Base-by-base conservation (phyloP, 2,888 invertebrate species). In the Diarsia mendica region DNA sequence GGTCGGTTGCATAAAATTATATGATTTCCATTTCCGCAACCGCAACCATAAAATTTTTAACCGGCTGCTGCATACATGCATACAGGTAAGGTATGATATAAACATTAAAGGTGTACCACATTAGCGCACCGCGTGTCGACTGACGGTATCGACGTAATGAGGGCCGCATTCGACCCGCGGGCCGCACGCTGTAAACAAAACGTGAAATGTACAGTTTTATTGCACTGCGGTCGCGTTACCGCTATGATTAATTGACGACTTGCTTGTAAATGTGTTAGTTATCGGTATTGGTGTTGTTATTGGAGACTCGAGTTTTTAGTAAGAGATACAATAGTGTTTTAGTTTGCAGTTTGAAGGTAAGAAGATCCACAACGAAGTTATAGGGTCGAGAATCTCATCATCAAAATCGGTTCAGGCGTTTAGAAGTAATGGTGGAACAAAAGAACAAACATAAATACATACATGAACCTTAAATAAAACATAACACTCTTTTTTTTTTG, bases 221-320 rank as follows among this genome's bases (percentile, higher is more conserved):
- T 85, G 75, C 63, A 65, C 53, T 78, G 81, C 48, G 81, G 81
- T 81, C 64, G n/a, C 63, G 60, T 76, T 79, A 82, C 72, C 63
- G 55, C 67, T 77, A 85, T 86, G 87, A 87, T 87, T 86, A 84
- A 87, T 86, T 82, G 82, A 77, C 67, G 77, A 85, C 74, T 82
- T 83, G 75, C 78, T 67, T 71, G 74, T 67, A 71, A 80, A 72
- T 60, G 73, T 73, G 49, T 72, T 75, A 72, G 67, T 68, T 66
- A 72, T 74, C 11, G 72, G 55, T 65, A 53, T 51, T 28, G 23
- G 9, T 55, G 49, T 64, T 66, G 48, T n/a, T 70, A 55, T 76
- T 67, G 64, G 55, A 48, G 49, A 64, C 18, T 63, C 70, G 33
- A 51, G 23, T 68, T 67, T 64, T 13, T 39, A 28, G 28, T 28